A percentile compares a stretch with the other conserved stretches of the same genome.
Evolutionary conservation across 30 jellyfish, hydroid and myxozoan species (phyloP).

Genomic region (Phacellophora camtschatica): DNA sequence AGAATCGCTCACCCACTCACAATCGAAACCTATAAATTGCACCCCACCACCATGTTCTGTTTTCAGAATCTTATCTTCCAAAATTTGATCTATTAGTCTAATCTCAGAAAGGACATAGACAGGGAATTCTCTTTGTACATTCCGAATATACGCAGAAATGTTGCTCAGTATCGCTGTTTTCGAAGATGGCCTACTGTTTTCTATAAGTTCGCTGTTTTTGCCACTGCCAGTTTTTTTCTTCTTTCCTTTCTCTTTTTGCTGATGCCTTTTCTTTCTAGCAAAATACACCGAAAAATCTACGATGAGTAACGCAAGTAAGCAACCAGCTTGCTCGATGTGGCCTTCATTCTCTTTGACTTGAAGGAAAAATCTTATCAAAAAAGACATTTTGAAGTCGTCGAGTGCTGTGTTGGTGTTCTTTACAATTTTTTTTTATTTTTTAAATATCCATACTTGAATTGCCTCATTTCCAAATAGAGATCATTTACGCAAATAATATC

Average conservation of each 20-base stretch:
- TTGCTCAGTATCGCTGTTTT: slow-evolving; percentile 8
- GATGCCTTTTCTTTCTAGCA: not conserved
- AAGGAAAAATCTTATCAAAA: not conserved
- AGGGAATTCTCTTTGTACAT: slow-evolving; percentile 22
- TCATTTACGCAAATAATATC: too few species aligned
- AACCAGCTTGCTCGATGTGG: slow-evolving; percentile 29
- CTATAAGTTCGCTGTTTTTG: not conserved
- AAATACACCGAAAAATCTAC: slow-evolving; percentile 12
- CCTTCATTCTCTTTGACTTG: slow-evolving; percentile 16
- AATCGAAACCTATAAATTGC: slow-evolving; percentile 81
- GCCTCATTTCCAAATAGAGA: too few species aligned
- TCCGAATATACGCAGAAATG: not conserved
- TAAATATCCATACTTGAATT: too few species aligned
- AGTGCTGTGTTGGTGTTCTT: too few species aligned
- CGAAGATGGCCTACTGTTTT: not conserved
- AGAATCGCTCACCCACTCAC: slow-evolving; percentile 81
- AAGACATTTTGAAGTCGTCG: too few species aligned
- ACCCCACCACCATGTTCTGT: not conserved
- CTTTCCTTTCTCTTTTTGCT: not conserved
- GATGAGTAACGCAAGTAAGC: not conserved
- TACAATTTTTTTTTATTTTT: too few species aligned
- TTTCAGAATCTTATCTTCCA: slow-evolving; percentile 17
- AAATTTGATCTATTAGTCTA: slow-evolving; percentile 23
- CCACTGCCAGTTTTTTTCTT: too few species aligned
- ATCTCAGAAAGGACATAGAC: slow-evolving; percentile 62